Evolutionary conservation across 2,797 vertebrate genomes (phyloP).

Genomic region (Cossypha heuglini): DNA sequence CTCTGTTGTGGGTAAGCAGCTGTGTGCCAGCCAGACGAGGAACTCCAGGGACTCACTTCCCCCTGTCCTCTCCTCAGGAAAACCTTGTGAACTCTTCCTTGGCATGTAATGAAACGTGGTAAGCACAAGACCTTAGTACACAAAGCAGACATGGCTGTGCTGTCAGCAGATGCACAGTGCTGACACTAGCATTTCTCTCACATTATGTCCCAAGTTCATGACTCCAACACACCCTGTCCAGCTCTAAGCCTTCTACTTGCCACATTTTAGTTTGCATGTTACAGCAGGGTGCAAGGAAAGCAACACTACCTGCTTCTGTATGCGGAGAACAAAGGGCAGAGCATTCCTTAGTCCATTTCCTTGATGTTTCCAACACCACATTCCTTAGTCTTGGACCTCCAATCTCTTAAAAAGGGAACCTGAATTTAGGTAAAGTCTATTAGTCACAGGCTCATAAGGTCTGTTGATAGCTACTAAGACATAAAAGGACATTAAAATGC

Average conservation of each 20-base stretch:
- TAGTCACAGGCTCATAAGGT: background rate
- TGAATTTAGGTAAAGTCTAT: background rate
- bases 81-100: background rate
- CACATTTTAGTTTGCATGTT: background rate
- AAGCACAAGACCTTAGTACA: fast-evolving
- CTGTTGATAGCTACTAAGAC: background rate
- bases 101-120: fast-evolving
- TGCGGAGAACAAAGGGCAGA: background rate
- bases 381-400: background rate
- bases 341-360: background rate
- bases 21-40: background rate
- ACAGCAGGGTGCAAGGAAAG: background rate
- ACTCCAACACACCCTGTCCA: background rate
- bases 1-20: fast-evolving
- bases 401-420: background rate
- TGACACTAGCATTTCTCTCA: fast-evolving
- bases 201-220: fast-evolving
- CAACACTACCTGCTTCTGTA: background rate
- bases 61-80: background rate
- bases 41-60: background rate
- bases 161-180: fast-evolving
- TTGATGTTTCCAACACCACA: fast-evolving
- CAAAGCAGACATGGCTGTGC: fast-evolving
- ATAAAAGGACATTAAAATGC: background rate
- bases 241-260: background rate